phyloP scores from a whole-genome alignment of 1,140 invertebrate species.

The Acromyrmex charruanus region DNA sequence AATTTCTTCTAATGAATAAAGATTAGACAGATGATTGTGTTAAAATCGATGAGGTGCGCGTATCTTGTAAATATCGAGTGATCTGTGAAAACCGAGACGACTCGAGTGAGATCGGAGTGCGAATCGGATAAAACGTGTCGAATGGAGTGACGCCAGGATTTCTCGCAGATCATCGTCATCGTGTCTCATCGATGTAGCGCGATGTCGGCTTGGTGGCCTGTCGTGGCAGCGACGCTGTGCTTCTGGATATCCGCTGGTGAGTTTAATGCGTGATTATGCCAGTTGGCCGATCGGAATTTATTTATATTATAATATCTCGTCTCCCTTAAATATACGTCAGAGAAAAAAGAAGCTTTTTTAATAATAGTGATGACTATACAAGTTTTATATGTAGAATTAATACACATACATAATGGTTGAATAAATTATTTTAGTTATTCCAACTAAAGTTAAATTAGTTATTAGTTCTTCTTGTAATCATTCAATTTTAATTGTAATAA shows the following conservation, averaged over 20 bases:
- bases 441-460: too few relatives aligned
- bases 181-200: conserved; percentile 73
- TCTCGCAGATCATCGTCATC: conserved; percentile 55
- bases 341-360: too few relatives aligned
- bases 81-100: conserved; percentile 17
- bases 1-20: background rate
- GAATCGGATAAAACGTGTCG: conserved; percentile 45
- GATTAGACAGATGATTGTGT: background rate
- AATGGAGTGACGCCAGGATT: conserved; percentile 62
- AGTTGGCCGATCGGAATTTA: background rate
- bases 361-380: too few relatives aligned
- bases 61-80: conserved; percentile 22
- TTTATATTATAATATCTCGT: background rate
- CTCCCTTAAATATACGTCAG: too few relatives aligned
- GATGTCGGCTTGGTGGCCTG: conserved; percentile 79
- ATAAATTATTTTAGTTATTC: too few relatives aligned
- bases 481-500: too few relatives aligned
- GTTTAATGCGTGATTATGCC: conserved; percentile 27
- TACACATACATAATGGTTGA: too few relatives aligned
- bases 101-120: conserved; percentile 11
- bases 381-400: too few relatives aligned
- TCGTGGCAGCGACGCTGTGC: conserved; percentile 72
- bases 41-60: conserved; percentile 9
- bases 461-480: too few relatives aligned
- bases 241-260: conserved; percentile 75